Base-by-base conservation (phyloP, 2,888 invertebrate species). In the Watsonalla cultraria region DNA sequence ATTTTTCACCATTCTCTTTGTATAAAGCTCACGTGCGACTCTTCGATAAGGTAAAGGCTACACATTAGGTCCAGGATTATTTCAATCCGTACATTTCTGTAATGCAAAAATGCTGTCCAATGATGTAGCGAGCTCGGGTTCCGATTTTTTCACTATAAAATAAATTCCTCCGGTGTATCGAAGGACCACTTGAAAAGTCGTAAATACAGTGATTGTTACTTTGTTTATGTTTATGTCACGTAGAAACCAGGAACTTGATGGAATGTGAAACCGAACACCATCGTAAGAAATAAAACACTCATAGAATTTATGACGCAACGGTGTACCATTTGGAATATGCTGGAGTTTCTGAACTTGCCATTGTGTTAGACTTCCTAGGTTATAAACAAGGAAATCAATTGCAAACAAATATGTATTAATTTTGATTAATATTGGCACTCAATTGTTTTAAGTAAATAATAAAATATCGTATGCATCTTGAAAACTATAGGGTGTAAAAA, bases 191-290 rank as follows among this genome's bases (percentile, higher is more conserved):
- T 34, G 45, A 52, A 51, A 47, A 46, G 7, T 52, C 34, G 55
- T 50, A 46, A 50, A 55, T 45, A 45, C 48, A 51, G 39, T 53
- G 14, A 53, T 56, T 54, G 51, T 34, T 47, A 49, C 45, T 62
- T 68, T 72, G 72, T 71, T 71, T 65, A 60, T 51, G 56, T 60
- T 61, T 63, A 56, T 59, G 59, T 64, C 62, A 65, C 62, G 61
- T 64, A 64, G 51, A 54, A 58, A 68, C 65, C 66, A 72, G 72
- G 71, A 71, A 74, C 68, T 56, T 57, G 56, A 57, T 60, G 61
- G 64, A 66, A 72, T 68, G 62, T 52, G 72, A 66, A 65, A 64
- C 61, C 64, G 54, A 62, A 65, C 55, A 64, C 62, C 63, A 53
- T 54, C 45, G 55, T 56, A 60, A 57, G 46, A 52, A 57, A 54